Evolutionary conservation across 2,113 vertebrate genomes (phyloP), one percentile per base, ranked within the genome.

Genomic region (Corapipo altera): DNA sequence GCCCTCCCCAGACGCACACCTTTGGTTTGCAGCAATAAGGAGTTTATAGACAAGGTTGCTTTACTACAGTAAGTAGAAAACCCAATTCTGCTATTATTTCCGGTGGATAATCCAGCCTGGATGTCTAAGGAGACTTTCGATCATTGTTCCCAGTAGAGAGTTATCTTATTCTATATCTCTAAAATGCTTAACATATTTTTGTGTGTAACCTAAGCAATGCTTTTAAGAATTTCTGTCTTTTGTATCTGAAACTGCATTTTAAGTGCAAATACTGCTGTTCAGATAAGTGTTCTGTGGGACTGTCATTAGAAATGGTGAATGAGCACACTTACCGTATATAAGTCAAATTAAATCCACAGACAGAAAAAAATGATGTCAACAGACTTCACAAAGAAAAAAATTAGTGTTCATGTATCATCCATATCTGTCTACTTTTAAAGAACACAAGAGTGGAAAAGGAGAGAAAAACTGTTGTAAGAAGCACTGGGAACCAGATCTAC

Each of bases 1-100:
- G 74, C 95, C 79, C 69, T 96, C 94, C 87, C 93, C 96, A 95
- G 95, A 93, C 91, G 73, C 78, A 94, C 96, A 96, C 96, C 96
- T 97, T 93, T 89, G 71, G 44, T 96, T 91, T 91, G 70, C 76
- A 84, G 87, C 96, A 94, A 85, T 88, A 95, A 95, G 94, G 72
- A 93, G 80, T 93, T 97, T 95, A 95, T 93, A 92, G 95, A 83
- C 75, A 77, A 80, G 37, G 48, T 75, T 91, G 70, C 85, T 86
- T 91, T 96, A 91, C 80, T 91, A 57, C 71, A 87, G 88, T 94
- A 92, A 92, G 87, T 87, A 94, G 88, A 95, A 96, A 93, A 49
- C 73, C 77, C 52, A 82, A 79, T 91, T 93, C 70, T 92, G 70
- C 77, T 82, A 14, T 95, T 79, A 85, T 96, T 95, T 94, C 85